A percentile compares a stretch with the other conserved stretches of the same genome.
phyloP scores from a whole-genome alignment of 2,888 invertebrate species.

The Meloe dianella region DNA sequence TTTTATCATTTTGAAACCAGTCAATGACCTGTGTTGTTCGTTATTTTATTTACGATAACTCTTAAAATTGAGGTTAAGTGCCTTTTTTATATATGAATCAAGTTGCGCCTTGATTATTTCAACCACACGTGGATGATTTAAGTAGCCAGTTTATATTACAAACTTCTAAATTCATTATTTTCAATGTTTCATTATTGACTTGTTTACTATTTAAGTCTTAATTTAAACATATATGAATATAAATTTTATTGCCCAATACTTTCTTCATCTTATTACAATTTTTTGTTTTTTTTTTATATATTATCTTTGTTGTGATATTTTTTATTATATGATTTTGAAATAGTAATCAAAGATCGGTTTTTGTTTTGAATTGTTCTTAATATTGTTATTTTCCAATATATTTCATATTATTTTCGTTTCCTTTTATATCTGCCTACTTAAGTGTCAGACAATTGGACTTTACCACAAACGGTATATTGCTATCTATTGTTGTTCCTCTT shows the following conservation, averaged over 20 bases:
- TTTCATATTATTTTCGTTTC: slow-evolving; percentile 41
- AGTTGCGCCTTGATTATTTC: slow-evolving; percentile 41
- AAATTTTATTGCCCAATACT: neutral
- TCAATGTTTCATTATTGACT: slow-evolving; percentile 36
- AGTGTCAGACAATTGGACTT: slow-evolving; percentile 53
- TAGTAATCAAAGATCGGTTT: slow-evolving; percentile 2
- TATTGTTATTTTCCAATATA: slow-evolving; percentile 31
- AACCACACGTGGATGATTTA: slow-evolving; percentile 45
- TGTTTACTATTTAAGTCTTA: slow-evolving; percentile 38
- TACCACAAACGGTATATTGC: slow-evolving; percentile 53
- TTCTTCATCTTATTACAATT: too few species aligned
- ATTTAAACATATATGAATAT: slow-evolving; percentile 28
- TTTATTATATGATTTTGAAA: slow-evolving; percentile 18
- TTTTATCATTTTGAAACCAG: neutral
- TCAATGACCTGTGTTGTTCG: slow-evolving; percentile 3
- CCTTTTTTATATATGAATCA: slow-evolving; percentile 21
- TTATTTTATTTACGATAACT: slow-evolving; percentile 35
- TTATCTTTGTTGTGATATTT: too few species aligned
- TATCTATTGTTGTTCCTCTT: slow-evolving; percentile 54
- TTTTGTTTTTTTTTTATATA: too few species aligned
- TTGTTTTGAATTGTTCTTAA: slow-evolving; percentile 8
- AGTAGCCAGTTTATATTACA: slow-evolving; percentile 33
- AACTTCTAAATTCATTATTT: slow-evolving; percentile 32
- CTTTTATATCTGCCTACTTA: slow-evolving; percentile 49
- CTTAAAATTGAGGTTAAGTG: slow-evolving; percentile 38